Percentiles rank a stretch among this genome's conserved stretches.
These are phyloP conservation scores for Drosophila eugracilis DNA, from an alignment of 1,140 invertebrate species.

Conservation along the genomic window DNA sequence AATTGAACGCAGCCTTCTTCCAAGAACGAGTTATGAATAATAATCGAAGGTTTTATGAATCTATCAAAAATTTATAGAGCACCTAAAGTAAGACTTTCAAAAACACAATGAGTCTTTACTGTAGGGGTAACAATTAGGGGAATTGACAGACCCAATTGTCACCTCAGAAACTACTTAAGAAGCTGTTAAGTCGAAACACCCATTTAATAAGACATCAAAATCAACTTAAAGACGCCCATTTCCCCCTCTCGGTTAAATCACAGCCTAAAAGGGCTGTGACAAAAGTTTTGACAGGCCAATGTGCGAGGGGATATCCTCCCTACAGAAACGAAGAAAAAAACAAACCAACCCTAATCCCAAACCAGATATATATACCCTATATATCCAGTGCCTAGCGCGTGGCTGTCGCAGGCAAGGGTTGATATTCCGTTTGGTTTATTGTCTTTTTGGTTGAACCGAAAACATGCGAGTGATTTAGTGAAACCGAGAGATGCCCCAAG, in stretches of 20 bases:
- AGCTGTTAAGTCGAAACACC: constrained; percentile 70
- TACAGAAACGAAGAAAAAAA: background rate
- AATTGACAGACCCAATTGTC: constrained; percentile 48
- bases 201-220: constrained; percentile 81
- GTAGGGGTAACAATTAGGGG: constrained; percentile 29
- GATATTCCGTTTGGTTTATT: constrained; percentile 47
- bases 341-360: constrained; percentile 12
- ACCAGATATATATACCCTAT: constrained; percentile 7
- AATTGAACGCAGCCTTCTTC: constrained; percentile 63
- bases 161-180: constrained; percentile 71
- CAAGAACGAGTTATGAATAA: constrained; percentile 76
- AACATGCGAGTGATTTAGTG: constrained; percentile 64
- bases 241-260: constrained; percentile 43
- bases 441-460: constrained; percentile 46
- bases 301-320: constrained; percentile 23
- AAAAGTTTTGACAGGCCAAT: constrained; percentile 76
- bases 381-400: constrained; percentile 57
- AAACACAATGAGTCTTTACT: background rate
- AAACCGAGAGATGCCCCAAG: constrained; percentile 65
- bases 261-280: constrained; percentile 39
- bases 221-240: constrained; percentile 54
- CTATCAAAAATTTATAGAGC: constrained; percentile 36
- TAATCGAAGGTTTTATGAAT: constrained; percentile 54
- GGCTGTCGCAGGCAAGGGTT: constrained; percentile 75
- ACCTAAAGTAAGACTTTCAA: background rate